Conservation (phyloP, 2,888 invertebrate genomes). For the Cyclophora punctaria region DNA sequence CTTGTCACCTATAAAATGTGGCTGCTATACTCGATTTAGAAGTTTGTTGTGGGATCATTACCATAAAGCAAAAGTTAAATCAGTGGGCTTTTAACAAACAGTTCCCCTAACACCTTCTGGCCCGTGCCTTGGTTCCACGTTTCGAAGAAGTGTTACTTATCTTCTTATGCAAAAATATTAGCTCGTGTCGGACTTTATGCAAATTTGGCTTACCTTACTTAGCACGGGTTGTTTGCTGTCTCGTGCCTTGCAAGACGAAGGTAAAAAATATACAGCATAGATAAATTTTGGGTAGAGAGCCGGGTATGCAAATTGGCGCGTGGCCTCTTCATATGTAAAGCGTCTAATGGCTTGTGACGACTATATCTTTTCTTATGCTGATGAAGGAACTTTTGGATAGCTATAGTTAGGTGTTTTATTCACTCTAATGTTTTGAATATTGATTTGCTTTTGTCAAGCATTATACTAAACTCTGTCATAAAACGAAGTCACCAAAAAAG, state of each 20-base stretch:
- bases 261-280: constrained; percentile 46
- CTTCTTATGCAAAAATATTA: constrained; percentile 70
- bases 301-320: constrained; percentile 66
- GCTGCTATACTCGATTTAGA: constrained; percentile 8
- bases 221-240: constrained; percentile 50
- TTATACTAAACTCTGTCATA: too few relatives aligned
- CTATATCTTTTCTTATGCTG: constrained; percentile 52
- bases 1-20: background rate
- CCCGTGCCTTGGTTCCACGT: constrained; percentile 36
- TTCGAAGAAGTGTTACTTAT: constrained; percentile 54
- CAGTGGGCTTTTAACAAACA: constrained; percentile 29
- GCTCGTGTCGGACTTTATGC: constrained; percentile 71
- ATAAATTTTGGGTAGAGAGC: constrained; percentile 53
- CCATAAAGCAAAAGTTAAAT: constrained; percentile 37
- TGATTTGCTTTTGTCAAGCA: too few relatives aligned
- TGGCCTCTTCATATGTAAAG: constrained; percentile 71
- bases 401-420: constrained; percentile 4
- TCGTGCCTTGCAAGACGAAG: constrained; percentile 46
- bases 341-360: constrained; percentile 47
- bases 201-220: constrained; percentile 54
- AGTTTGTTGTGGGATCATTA: constrained; percentile 25
- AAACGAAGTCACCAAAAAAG: background rate
- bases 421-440: background rate
- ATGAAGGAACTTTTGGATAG: constrained; percentile 19
- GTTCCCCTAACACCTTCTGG: constrained; percentile 32